Evolutionary conservation across 2,797 vertebrate genomes (phyloP).

Genomic region (Tiaroga cobitis): DNA sequence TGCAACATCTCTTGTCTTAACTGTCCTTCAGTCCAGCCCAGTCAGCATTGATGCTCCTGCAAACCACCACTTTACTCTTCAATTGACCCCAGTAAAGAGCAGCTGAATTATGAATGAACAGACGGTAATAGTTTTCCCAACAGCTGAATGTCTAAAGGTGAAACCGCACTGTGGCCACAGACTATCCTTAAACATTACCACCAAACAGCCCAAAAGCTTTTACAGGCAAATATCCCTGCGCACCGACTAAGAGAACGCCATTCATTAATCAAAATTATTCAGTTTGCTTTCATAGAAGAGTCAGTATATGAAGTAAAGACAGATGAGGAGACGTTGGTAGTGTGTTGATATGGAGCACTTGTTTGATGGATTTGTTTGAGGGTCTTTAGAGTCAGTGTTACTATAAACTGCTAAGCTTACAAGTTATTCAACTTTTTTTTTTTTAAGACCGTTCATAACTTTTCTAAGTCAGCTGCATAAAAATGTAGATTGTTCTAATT

Average conservation of each 20-base stretch:
- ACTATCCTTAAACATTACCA: slow-evolving; percentile 47
- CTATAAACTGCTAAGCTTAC: too few relatives aligned
- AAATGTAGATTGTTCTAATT: neutral
- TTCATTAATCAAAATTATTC: slow-evolving; percentile 68
- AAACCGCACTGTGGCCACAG: slow-evolving; percentile 74
- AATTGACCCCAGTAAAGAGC: slow-evolving; percentile 82
- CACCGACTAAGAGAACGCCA: slow-evolving; percentile 70
- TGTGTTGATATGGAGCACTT: slow-evolving; percentile 24
- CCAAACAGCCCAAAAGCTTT: slow-evolving; percentile 36
- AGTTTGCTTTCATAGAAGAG: slow-evolving; percentile 60
- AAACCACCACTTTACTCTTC: slow-evolving; percentile 68
- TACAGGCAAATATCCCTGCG: slow-evolving; percentile 70
- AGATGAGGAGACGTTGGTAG: slow-evolving; percentile 20
- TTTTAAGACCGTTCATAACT: neutral
- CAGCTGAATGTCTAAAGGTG: slow-evolving; percentile 80
- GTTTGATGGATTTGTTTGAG: slow-evolving; percentile 8
- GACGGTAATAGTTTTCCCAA: slow-evolving; percentile 76
- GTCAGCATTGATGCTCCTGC: slow-evolving; percentile 47
- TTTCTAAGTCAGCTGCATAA: neutral
- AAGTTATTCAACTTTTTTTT: too few relatives aligned
- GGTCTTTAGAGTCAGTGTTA: neutral
- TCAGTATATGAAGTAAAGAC: slow-evolving; percentile 35
- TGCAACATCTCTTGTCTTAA: slow-evolving; percentile 39
- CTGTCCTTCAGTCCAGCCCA: slow-evolving; percentile 22
- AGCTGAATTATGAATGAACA: slow-evolving; percentile 82